A percentile compares a stretch with the other conserved stretches of the same genome.
Conservation (phyloP, 2,797 vertebrate genomes). For the Myotis pilosus region DNA sequence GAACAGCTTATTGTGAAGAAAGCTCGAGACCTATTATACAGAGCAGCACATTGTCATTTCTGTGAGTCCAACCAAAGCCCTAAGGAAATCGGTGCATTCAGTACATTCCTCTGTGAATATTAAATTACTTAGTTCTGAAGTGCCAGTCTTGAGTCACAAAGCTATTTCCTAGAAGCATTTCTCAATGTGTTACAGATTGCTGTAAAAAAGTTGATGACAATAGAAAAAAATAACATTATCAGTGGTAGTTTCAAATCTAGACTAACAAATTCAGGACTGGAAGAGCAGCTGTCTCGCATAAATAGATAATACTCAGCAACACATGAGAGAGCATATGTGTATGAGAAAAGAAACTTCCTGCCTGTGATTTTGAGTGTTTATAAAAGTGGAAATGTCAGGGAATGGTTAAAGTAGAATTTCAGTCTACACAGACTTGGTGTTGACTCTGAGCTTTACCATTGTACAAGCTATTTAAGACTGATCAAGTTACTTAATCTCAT, state of each 20-base stretch:
- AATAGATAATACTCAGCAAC: background rate
- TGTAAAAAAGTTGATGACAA: constrained; percentile 69
- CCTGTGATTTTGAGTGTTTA: background rate
- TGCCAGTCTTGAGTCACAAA: constrained; percentile 62
- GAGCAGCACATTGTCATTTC: constrained; percentile 52
- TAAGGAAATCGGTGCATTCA: constrained; percentile 58
- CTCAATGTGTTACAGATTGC: constrained; percentile 64
- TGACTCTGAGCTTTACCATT: background rate
- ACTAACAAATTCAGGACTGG: constrained; percentile 33
- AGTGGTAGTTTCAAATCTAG: constrained; percentile 49
- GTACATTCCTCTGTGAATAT: constrained; percentile 64
- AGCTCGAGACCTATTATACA: constrained; percentile 34
- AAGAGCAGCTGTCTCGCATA: constrained; percentile 18
- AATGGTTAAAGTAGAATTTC: background rate
- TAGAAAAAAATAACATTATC: constrained; percentile 54
- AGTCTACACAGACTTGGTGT: background rate
- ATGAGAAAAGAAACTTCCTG: background rate
- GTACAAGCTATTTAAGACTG: background rate
- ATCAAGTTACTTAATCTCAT: background rate
- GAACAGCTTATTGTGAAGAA: constrained; percentile 46
- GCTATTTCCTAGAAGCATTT: constrained; percentile 68
- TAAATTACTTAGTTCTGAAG: constrained; percentile 59
- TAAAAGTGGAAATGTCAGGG: background rate
- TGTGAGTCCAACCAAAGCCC: constrained; percentile 52
- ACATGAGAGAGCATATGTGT: background rate